Conservation (phyloP, 2,888 invertebrate genomes). For the Drosophila mimetica region DNA sequence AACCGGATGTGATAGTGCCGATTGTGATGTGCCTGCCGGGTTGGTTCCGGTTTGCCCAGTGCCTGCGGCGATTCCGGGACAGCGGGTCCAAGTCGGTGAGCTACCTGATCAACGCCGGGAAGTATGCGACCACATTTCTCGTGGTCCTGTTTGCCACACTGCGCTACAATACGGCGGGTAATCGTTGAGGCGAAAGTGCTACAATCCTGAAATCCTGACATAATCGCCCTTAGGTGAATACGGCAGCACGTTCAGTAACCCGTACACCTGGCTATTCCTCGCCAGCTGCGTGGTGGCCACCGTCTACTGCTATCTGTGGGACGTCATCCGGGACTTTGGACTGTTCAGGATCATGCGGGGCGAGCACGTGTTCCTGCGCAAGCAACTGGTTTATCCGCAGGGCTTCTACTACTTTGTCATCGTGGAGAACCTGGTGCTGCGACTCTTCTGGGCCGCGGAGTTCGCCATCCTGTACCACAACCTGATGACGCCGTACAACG, state of each 20-base stretch:
- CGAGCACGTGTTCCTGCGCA: slow-evolving; percentile 94
- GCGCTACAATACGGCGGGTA: slow-evolving; percentile 75
- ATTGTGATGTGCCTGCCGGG: slow-evolving; percentile 96
- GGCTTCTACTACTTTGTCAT: slow-evolving; percentile 94
- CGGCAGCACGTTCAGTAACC: slow-evolving; percentile 88
- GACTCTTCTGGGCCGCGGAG: slow-evolving; percentile 96
- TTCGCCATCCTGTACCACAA: slow-evolving; percentile 92
- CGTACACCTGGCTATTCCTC: slow-evolving; percentile 94
- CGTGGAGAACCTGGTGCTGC: slow-evolving; percentile 94
- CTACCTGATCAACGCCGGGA: slow-evolving; percentile 97
- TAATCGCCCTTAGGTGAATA: slow-evolving; percentile 85
- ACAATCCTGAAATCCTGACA: not conserved
- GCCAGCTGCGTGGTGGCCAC: slow-evolving; percentile 92
- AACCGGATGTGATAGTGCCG: slow-evolving; percentile 90
- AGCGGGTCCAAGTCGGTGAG: slow-evolving; percentile 93
- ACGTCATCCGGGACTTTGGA: slow-evolving; percentile 99
- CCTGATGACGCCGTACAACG: slow-evolving; percentile 89
- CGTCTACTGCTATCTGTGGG: slow-evolving; percentile 97
- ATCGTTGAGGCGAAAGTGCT: too few relatives aligned
- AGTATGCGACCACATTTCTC: slow-evolving; percentile 97
- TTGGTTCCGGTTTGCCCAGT: slow-evolving; percentile 99
- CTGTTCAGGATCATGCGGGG: slow-evolving; percentile 94
- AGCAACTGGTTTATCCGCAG: slow-evolving; percentile 98
- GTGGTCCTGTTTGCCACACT: slow-evolving; percentile 93
- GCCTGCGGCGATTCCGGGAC: slow-evolving; percentile 96